Evolutionary conservation across 2,113 vertebrate genomes (phyloP).

Genomic region (Mobula birostris): DNA sequence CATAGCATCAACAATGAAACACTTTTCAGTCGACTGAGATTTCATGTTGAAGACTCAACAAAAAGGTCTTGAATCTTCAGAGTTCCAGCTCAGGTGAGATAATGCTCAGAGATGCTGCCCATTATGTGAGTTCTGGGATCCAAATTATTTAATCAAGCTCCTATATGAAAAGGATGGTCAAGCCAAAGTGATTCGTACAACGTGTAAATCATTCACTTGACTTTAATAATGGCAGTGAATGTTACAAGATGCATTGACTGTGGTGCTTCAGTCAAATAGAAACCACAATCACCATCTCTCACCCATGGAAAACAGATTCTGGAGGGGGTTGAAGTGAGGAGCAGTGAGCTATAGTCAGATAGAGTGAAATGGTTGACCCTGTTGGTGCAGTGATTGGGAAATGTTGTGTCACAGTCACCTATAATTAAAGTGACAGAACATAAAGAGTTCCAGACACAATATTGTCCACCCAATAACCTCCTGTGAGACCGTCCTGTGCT

Average conservation of each 20-base stretch:
- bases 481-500: background rate
- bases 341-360: background rate
- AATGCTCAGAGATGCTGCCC: background rate
- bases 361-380: too few relatives aligned
- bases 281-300: too few relatives aligned
- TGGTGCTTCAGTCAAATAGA: too few relatives aligned
- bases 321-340: background rate
- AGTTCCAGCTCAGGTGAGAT: background rate
- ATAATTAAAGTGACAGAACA: background rate
- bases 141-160: background rate
- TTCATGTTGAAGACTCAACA: background rate
- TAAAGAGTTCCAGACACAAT: background rate
- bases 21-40: too few relatives aligned
- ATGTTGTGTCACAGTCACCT: background rate
- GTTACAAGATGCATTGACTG: background rate
- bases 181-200: too few relatives aligned
- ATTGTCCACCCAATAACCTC: background rate
- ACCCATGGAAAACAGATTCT: too few relatives aligned
- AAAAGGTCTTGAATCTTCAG: background rate
- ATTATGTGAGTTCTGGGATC: background rate
- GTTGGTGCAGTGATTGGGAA: background rate
- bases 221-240: background rate
- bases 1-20: too few relatives aligned
- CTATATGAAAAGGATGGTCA: too few relatives aligned
- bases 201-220: too few relatives aligned